Evolutionary conservation across 2,888 invertebrate genomes (phyloP), one percentile per base, ranked within the genome.

Genomic region (Onchidella celtica): DNA sequence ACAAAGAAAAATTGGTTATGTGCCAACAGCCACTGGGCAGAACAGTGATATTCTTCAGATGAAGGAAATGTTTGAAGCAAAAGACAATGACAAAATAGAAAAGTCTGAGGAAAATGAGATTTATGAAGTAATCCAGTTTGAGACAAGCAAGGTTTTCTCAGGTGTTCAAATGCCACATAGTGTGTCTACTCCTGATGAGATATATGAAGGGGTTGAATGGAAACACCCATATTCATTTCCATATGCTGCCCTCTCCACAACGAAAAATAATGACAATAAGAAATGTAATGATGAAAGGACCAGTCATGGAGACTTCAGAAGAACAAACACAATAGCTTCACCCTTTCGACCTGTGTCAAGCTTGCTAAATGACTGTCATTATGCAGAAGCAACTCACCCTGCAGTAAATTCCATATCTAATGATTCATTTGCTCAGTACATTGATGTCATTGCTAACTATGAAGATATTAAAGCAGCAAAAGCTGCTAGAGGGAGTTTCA

Each of bases 381-480:
- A 72, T 36, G n/a, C 72, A 2, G 24, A 47, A 24, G 47, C 27
- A 2, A 14, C 47, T 27, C 14, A 47, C 24, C 32, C 3, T 14
- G 17, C 32, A 9, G 34, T 32, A 27, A 34, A 27, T 29, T 34
- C 66, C 9, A 4, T 17, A 29, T 29, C 17, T 11, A 66, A 66
- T 14, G 29, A 6, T 6, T 14, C 9, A 3, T 9, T 21, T 4
- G 38, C 38, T 11, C 6, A 36, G 9, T 74, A 74, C n/a, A 29
- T 74, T 3, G 59, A 57, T 59, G 27, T 74, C 11, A 9, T 74
- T 74, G 74, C 74, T 29, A 61, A 61, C 61, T 57, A 74, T 27
- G 74, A 74, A 34, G 74, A 74, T 29, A 74, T 74, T 14, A 74
- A 61, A 32, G 74, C 74, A n/a, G 74, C 74, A 2, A 74, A 36